Conservation (phyloP, 2,888 invertebrate species). For the Diloba caeruleocephala region DNA sequence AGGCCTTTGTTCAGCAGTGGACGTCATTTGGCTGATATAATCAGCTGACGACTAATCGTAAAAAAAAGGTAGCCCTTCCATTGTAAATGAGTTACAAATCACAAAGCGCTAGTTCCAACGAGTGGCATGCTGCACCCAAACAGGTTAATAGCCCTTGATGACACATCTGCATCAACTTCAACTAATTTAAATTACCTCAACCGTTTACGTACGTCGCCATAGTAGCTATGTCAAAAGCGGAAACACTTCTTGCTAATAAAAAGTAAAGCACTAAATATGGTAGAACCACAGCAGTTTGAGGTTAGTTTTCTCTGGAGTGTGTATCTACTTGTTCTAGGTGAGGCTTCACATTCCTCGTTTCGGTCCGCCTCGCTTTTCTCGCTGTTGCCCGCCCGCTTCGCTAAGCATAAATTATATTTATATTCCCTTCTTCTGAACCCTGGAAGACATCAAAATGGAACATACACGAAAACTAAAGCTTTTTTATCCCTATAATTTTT, state of each 20-base stretch:
- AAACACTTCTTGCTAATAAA: constrained; percentile 17
- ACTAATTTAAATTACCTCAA: constrained; percentile 30
- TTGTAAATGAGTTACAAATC: no score
- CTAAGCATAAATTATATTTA: no score
- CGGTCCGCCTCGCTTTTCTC: neutral
- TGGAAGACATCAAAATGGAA: no score
- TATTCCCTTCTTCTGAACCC: no score
- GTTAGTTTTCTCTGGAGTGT: constrained; percentile 37
- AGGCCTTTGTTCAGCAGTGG: no score
- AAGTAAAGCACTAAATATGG: constrained; percentile 21
- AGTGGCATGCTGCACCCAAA: neutral
- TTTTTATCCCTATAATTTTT: no score
- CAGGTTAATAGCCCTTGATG: constrained; percentile 8
- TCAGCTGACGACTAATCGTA: no score
- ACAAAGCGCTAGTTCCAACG: no score
- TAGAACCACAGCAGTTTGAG: constrained; percentile 14
- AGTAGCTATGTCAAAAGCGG: constrained; percentile 16
- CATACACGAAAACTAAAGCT: no score
- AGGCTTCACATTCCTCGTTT: constrained; percentile 4
- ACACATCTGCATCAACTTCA: constrained; percentile 15
- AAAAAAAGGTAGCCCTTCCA: no score
- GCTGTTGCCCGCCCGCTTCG: no score
- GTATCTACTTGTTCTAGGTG: constrained; percentile 8
- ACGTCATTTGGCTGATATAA: no score
- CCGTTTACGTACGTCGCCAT: constrained; percentile 14